Percentiles rank a stretch among this genome's conserved stretches.
Conservation (phyloP, 2,888 invertebrate species). For the Eubasilissa splendida region DNA sequence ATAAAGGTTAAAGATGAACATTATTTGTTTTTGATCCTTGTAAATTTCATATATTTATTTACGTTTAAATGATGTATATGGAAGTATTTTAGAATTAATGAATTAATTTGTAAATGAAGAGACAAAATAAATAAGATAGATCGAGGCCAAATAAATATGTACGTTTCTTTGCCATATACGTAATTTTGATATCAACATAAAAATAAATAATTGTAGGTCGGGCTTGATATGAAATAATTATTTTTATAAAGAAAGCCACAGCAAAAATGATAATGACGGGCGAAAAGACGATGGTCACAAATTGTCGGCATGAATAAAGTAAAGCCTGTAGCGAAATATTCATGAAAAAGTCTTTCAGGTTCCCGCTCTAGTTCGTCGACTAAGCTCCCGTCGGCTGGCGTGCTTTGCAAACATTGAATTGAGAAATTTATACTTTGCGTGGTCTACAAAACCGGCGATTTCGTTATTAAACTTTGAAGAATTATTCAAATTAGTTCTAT, state of each 20-base stretch:
- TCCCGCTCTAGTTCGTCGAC: neutral
- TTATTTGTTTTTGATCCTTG: no score
- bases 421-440: slow-evolving; percentile 54
- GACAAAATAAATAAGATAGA: no score
- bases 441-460: slow-evolving; percentile 49
- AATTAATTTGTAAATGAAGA: no score
- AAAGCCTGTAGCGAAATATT: slow-evolving; percentile 44
- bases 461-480: slow-evolving; percentile 53
- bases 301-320: slow-evolving; percentile 37
- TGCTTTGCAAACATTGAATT: slow-evolving; percentile 48
- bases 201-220: no score
- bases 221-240: neutral
- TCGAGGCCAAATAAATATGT: no score
- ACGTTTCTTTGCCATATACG: no score
- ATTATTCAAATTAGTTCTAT: slow-evolving; percentile 56
- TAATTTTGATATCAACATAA: no score
- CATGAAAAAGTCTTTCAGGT: slow-evolving; percentile 40
- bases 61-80: no score
- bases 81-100: no score
- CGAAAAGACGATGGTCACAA: neutral
- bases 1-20: no score
- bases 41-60: no score
- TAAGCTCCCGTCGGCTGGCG: slow-evolving; percentile 25
- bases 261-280: slow-evolving; percentile 8
- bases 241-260: slow-evolving; percentile 3